phyloP scores from a whole-genome alignment of 1,140 invertebrate genomes.

The Microplitis mediator region DNA sequence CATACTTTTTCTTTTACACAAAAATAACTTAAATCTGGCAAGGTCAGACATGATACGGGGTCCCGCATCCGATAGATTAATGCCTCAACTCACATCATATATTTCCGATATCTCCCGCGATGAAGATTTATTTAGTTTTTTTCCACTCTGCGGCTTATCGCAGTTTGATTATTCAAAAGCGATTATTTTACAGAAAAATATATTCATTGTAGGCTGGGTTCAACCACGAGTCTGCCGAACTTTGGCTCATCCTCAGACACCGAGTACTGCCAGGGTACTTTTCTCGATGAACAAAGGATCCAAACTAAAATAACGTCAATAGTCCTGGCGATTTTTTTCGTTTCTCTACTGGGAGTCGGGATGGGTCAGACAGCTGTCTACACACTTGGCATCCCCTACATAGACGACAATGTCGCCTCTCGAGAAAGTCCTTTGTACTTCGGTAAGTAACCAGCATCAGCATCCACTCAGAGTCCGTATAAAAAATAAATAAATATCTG shows the following conservation, averaged over 20 bases:
- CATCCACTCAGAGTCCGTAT: too few species aligned
- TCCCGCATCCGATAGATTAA: slow-evolving; percentile 22
- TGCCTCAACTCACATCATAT: not conserved
- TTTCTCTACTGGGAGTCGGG: slow-evolving; percentile 86
- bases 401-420: slow-evolving; percentile 91
- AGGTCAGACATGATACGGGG: slow-evolving; percentile 24
- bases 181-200: not conserved
- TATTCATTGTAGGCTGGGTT: not conserved
- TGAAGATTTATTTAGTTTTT: too few species aligned
- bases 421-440: slow-evolving; percentile 93
- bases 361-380: slow-evolving; percentile 92
- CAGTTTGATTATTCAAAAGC: too few species aligned
- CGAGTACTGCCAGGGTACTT: slow-evolving; percentile 65
- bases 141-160: too few species aligned
- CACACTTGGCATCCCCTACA: slow-evolving; percentile 91
- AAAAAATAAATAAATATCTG: too few species aligned
- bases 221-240: slow-evolving; percentile 35
- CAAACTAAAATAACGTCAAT: slow-evolving; percentile 79
- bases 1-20: too few species aligned
- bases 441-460: slow-evolving; percentile 65
- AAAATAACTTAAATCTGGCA: not conserved
- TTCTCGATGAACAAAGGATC: slow-evolving; percentile 67
- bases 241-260: slow-evolving; percentile 34
- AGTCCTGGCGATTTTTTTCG: slow-evolving; percentile 84
- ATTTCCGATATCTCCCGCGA: too few species aligned